Percentiles rank a stretch among this genome's conserved stretches.
Conservation (phyloP, 2,113 vertebrate species). For the Tragelaphus scriptus region DNA sequence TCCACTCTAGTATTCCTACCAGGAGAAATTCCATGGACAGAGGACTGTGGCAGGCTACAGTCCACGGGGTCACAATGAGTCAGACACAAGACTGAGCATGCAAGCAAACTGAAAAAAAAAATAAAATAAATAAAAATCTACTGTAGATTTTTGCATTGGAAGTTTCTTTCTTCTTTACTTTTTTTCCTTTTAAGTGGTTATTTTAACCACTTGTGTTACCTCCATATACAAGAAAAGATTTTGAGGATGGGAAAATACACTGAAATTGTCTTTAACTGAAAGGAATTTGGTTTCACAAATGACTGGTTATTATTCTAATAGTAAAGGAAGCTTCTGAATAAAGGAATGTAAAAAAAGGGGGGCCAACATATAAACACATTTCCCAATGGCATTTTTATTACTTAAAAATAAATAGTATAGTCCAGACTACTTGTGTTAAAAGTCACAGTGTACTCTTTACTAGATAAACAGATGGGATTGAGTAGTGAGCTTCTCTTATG, state of each 20-base stretch:
- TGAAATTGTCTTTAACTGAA: constrained; percentile 31
- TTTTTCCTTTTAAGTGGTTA: not conserved
- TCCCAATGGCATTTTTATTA: constrained; percentile 63
- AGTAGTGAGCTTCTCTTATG: not conserved
- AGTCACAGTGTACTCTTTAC: constrained; percentile 59
- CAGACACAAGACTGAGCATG: not conserved
- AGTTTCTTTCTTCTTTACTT: not conserved
- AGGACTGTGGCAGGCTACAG: not conserved
- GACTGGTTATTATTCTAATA: constrained; percentile 64
- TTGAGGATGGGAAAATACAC: not conserved
- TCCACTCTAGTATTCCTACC: not conserved
- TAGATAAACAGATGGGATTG: constrained; percentile 7
- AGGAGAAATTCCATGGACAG: not conserved
- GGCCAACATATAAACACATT: constrained; percentile 63
- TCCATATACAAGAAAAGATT: not conserved
- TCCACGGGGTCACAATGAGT: not conserved
- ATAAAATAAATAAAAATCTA: not conserved
- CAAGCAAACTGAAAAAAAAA: not conserved
- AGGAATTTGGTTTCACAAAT: constrained; percentile 49
- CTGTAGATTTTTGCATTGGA: not conserved
- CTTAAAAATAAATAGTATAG: constrained; percentile 61
- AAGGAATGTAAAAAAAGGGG: constrained; percentile 43
- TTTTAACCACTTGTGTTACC: not conserved
- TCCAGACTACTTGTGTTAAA: constrained; percentile 22
- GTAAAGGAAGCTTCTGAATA: constrained; percentile 63